These are phyloP conservation scores for Argentina silus DNA, from an alignment of 2,797 vertebrate species.

Conservation along the genomic window DNA sequence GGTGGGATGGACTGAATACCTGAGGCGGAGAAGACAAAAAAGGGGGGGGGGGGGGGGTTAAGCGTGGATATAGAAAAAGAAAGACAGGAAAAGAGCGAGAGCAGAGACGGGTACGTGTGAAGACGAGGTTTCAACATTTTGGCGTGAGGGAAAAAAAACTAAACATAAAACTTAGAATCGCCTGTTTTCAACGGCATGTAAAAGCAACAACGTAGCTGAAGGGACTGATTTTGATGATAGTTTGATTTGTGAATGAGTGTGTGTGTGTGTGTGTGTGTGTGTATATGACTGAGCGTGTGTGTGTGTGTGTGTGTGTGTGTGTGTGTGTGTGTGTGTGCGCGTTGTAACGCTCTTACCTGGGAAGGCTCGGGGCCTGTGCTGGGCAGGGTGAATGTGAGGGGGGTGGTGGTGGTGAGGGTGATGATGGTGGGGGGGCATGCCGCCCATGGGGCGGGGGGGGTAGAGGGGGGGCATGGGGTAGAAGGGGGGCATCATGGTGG, in stretches of 20 bases:
- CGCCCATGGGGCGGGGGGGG: slow-evolving; percentile 84
- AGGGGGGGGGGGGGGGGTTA: too few species aligned
- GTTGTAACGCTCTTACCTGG: slow-evolving; percentile 79
- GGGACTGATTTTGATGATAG: not conserved
- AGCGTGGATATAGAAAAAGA: not conserved
- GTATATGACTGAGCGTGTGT: not conserved
- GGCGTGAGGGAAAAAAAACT: not conserved
- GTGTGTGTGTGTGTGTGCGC: not conserved
- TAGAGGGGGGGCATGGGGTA: slow-evolving; percentile 89
- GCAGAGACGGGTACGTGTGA: not conserved
- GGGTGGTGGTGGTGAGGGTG: slow-evolving; percentile 78
- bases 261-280: not conserved
- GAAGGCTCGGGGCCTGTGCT: slow-evolving; percentile 87
- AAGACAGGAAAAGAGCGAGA: too few species aligned
- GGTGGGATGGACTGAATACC: slow-evolving; percentile 91
- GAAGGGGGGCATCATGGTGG: slow-evolving; percentile 86
- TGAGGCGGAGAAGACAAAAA: slow-evolving; percentile 38
- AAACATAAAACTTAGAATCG: too few species aligned
- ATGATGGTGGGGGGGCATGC: slow-evolving; percentile 80
- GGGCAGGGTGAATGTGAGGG: slow-evolving; percentile 73
- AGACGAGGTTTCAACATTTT: too few species aligned
- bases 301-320: not conserved
- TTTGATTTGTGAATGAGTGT: not conserved
- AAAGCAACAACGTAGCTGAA: not conserved
- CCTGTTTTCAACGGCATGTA: too few species aligned